These are phyloP conservation scores for Frankliniella intonsa DNA, from an alignment of 2,888 invertebrate genomes.

Conservation along the genomic window DNA sequence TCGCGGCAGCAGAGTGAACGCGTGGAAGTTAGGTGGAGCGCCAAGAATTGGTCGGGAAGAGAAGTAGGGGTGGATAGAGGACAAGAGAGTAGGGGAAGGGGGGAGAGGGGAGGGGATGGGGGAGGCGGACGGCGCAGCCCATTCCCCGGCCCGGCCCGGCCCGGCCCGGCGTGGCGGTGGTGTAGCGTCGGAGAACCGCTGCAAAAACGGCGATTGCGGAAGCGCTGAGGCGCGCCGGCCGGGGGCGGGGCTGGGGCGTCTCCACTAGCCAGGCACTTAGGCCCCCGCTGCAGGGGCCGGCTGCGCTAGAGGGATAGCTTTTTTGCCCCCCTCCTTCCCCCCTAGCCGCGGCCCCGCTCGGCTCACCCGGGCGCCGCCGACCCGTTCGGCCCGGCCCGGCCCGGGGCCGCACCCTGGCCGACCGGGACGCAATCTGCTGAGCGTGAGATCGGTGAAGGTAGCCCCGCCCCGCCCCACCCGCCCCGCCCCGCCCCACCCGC, in stretches of 20 bases:
- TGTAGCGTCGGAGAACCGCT: background rate
- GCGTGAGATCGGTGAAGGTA: constrained; percentile 1
- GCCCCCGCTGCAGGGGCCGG: background rate
- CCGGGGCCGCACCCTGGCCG: background rate
- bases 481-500: background rate
- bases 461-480: background rate
- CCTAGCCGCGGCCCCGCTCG: background rate
- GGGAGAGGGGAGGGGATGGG: too few relatives aligned
- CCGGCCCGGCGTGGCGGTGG: background rate
- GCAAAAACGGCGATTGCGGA: constrained; percentile 22
- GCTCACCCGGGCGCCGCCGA: background rate
- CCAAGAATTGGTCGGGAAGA: too few relatives aligned
- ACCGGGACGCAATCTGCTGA: constrained; percentile 18
- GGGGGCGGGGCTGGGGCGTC: background rate
- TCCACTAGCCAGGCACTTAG: constrained; percentile 11
- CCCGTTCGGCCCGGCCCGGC: background rate
- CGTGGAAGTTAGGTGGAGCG: too few relatives aligned
- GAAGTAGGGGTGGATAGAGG: too few relatives aligned
- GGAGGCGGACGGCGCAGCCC: background rate
- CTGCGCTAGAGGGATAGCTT: too few relatives aligned
- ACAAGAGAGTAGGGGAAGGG: too few relatives aligned
- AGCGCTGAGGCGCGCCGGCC: constrained; percentile 17
- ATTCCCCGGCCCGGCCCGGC: background rate
- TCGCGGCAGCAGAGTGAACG: too few relatives aligned
- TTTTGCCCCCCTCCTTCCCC: background rate